These are phyloP conservation scores for Ormyrus thymus DNA, from an alignment of 2,888 invertebrate genomes.

Conservation along the genomic window DNA sequence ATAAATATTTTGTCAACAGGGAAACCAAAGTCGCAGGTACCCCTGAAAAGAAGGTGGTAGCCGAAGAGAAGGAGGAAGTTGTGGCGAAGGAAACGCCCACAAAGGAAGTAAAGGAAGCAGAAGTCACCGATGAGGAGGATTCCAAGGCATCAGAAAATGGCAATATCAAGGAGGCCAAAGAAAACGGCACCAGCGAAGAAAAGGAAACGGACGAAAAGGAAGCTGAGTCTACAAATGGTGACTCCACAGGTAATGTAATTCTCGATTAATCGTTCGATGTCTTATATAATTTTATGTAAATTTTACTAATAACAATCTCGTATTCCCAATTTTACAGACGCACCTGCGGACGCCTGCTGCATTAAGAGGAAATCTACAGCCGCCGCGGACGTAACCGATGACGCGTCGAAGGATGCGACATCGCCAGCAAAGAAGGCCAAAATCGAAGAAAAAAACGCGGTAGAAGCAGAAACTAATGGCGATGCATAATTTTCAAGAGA, in stretches of 20 bases:
- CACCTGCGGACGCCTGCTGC: conserved; percentile 74
- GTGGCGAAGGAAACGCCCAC: conserved; percentile 63
- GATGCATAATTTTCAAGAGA: conserved; percentile 69
- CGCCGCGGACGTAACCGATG: conserved; percentile 65
- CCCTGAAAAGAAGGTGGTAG: conserved; percentile 76
- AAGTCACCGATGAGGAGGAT: conserved; percentile 44
- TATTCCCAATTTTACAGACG: conserved; percentile 61
- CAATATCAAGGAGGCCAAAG: conserved; percentile 71
- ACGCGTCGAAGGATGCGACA: conserved; percentile 78
- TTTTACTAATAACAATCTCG: neutral
- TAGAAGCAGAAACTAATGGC: conserved; percentile 78
- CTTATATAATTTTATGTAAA: neutral
- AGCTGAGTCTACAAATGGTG: conserved; percentile 71
- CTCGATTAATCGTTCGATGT: no score
- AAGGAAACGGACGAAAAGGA: conserved; percentile 74
- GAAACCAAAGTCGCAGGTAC: conserved; percentile 57
- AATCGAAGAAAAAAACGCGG: conserved; percentile 77
- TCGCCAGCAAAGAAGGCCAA: conserved; percentile 86
- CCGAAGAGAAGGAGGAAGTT: conserved; percentile 76
- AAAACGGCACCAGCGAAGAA: conserved; percentile 74
- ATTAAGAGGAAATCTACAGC: conserved; percentile 84
- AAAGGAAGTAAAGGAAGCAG: conserved; percentile 49
- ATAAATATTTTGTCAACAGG: conserved; percentile 15
- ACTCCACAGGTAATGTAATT: conserved; percentile 70
- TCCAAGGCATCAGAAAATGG: conserved; percentile 71